Evolutionary conservation across 1,140 invertebrate genomes (phyloP), one percentile per base, ranked within the genome.

Genomic region (Caenorhabditis briggsae): DNA sequence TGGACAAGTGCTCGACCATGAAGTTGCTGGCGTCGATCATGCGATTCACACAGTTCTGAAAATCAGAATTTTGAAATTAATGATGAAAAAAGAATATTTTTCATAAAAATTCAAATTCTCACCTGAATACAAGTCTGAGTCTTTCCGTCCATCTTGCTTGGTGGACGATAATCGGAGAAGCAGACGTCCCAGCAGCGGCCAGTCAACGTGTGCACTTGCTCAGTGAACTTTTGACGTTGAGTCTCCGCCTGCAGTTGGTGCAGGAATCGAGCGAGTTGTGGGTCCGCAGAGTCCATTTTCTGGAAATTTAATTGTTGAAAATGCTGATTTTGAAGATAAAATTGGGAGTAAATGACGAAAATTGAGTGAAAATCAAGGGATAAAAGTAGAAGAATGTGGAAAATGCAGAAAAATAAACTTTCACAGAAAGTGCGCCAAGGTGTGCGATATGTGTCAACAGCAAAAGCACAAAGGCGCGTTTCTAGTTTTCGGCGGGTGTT

Each of bases 1-100:
- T 90, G 82, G 92, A 90, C 64, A 92, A 82, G 87, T 92, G 92
- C 41, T 92, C 88, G 25, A 92, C 90, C 90, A 92, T 92, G 64
- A 92, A 91, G 61, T 90, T 88, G 46, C 88, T 89, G 14, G 91
- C 91, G 64, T 92, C 91, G 56, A 92, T 85, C 90, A 92, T 92
- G n/a, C 92, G 91, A 56, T 91, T 89, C n/a, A 92, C 91, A 70
- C 91, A 92, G 83, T 92, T 92, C 48, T 89, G 46, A 55, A 91
- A 88, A 53, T 53, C 9, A 53, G 50, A 53, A 53, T 50, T 50
- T 50, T 50, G 48, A 50, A 50, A 50, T 7, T 50, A 53, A 53
- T 53, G 50, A 12, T 2, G 5, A 25, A 70, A 46, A 85, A 83
- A 84, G 46, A 84, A 74, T 20, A 43, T 33, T 83, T 56, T 61